These are phyloP conservation scores for Xestia c-nigrum DNA, from an alignment of 2,888 invertebrate species.

Conservation along the genomic window DNA sequence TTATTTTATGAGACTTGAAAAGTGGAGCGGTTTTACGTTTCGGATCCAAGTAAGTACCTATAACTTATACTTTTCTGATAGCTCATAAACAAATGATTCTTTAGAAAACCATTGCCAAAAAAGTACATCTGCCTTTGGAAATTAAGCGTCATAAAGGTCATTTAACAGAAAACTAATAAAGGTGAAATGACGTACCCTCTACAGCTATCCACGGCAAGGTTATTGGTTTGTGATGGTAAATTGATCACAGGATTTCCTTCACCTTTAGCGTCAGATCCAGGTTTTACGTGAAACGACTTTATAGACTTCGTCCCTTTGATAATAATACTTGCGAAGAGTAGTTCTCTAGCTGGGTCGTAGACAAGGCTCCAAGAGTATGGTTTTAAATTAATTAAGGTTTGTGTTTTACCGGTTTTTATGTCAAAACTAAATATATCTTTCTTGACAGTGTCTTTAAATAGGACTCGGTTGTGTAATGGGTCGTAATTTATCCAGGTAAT, in stretches of 20 bases:
- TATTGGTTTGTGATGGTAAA: accelerated
- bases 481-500: slow-evolving; percentile 1
- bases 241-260: background rate
- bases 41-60: background rate
- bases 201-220: background rate
- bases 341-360: background rate
- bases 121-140: too few relatives aligned
- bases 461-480: background rate
- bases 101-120: too few relatives aligned
- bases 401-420: background rate
- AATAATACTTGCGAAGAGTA: background rate
- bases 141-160: too few relatives aligned
- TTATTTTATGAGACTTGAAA: slow-evolving; percentile 3
- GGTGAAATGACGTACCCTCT: background rate
- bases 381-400: background rate
- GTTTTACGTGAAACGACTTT: background rate
- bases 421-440: background rate
- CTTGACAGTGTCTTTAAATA: background rate
- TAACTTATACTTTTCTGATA: too few relatives aligned
- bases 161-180: background rate
- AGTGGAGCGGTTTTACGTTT: background rate
- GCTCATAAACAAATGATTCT: too few relatives aligned
- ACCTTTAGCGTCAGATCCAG: background rate
- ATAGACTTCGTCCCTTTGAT: background rate
- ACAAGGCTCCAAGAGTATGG: background rate